Evolutionary conservation across 37 sponge, comb jelly and placozoan species (phyloP), one percentile per base, ranked within the genome.

Genomic region (Beroe forskalii): DNA sequence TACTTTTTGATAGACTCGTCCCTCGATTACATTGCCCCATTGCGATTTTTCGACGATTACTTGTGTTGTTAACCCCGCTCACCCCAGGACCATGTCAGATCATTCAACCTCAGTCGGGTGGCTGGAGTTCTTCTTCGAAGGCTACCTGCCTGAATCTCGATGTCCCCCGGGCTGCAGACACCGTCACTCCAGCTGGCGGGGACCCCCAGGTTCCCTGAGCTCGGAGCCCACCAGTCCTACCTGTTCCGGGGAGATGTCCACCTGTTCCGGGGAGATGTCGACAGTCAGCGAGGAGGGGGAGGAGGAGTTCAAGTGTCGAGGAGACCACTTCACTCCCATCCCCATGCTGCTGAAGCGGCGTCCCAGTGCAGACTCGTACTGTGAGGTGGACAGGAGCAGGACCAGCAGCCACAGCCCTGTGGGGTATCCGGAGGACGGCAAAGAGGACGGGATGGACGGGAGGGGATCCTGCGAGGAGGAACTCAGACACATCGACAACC

Each of bases 401-500:
- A 55, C 60, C 60, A 55, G 60, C 60, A 55, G 60, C 17, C 60
- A 17, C 17, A 25, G 27, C 28, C 67, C 67, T 66, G 67, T 8
- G 28, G 67, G 67, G 23, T 66, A 66, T 24, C 67, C 67, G 23
- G 27, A 25, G 28, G 27, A 66, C 28, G 67, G 67, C 28, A 27
- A 24, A 8, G 23, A 24, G 23, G 28, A 24, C 9, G 17, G 9
- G 28, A 8, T 66, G 28, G 6, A 14, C 28, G 67, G 28, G 27
- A 66, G n/a, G n/a, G n/a, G n/a, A n/a, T n/a, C n/a, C n/a, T n/a
- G 67, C 20, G 67, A 66, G 23, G 28, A 66, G 67, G 67, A 66
- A 8, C 28, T 66, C n/a, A 66, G 28, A 66, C 27, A 66, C 6
- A 8, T 66, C 6, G 67, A 66, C 67, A 24, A 66, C 20, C 23